Evolutionary conservation across 2,888 invertebrate species (phyloP).

Genomic region (Nephrotoma guestfalica): DNA sequence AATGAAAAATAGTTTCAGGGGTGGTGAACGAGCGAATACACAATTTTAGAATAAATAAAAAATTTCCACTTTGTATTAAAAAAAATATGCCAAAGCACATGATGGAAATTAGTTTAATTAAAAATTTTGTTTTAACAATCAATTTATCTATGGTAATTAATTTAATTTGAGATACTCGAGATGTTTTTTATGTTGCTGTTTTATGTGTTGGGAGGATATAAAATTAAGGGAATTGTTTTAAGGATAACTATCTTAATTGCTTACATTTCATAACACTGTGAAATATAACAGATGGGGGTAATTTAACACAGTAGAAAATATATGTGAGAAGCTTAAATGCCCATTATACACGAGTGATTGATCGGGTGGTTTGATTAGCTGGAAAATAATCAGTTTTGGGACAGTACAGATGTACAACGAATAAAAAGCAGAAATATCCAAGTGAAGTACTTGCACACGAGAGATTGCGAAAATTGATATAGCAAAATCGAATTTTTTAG

Average conservation of each 20-base stretch:
- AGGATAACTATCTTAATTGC: background rate
- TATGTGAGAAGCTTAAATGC: background rate
- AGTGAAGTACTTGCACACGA: no score
- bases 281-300: background rate
- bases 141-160: background rate
- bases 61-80: background rate
- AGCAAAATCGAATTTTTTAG: no score
- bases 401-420: no score
- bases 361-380: no score
- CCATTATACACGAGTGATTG: no score
- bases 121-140: background rate
- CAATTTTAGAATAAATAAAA: background rate
- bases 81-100: background rate
- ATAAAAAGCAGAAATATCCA: no score
- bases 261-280: background rate
- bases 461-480: no score
- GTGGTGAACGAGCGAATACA: background rate
- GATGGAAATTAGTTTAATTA: background rate
- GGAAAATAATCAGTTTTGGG: no score
- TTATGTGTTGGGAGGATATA: background rate
- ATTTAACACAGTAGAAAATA: background rate
- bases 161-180: background rate
- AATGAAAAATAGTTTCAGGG: background rate
- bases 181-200: background rate
- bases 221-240: background rate